A percentile compares a stretch with the other conserved stretches of the same genome.
Evolutionary conservation across 2,888 invertebrate species (phyloP).

Genomic region (Frankliniella intonsa): DNA sequence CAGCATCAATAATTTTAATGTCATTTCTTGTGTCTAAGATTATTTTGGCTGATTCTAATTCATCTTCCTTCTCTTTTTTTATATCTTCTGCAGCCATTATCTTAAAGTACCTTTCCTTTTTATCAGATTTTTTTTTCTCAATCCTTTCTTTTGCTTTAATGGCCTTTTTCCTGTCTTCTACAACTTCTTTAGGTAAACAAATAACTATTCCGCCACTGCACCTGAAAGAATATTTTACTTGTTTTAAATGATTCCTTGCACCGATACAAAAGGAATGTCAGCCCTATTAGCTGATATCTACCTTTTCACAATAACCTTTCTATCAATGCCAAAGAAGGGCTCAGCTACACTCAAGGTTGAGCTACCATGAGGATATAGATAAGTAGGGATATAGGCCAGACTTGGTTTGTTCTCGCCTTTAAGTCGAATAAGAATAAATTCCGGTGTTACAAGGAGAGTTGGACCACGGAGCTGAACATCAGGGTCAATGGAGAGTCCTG

Average conservation of each 20-base stretch:
- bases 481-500: background rate
- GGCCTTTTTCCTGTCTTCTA: background rate
- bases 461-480: background rate
- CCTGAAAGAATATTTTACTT: background rate
- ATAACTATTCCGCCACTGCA: background rate
- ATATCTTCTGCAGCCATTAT: background rate
- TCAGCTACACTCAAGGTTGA: background rate
- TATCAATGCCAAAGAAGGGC: background rate
- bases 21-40: background rate
- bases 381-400: background rate
- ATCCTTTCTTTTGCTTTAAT: background rate
- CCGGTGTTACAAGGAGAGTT: background rate
- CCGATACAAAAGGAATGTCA: background rate
- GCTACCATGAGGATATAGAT: background rate
- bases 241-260: background rate
- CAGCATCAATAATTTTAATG: background rate
- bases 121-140: background rate
- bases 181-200: background rate
- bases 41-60: background rate
- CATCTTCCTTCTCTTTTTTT: background rate
- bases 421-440: background rate
- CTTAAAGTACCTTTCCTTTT: background rate
- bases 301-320: background rate
- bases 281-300: background rate
- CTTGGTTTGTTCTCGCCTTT: background rate